Evolutionary conservation across 2,113 vertebrate species (phyloP), one percentile per base, ranked within the genome.

Genomic region (Leptodactylus fuscus): DNA sequence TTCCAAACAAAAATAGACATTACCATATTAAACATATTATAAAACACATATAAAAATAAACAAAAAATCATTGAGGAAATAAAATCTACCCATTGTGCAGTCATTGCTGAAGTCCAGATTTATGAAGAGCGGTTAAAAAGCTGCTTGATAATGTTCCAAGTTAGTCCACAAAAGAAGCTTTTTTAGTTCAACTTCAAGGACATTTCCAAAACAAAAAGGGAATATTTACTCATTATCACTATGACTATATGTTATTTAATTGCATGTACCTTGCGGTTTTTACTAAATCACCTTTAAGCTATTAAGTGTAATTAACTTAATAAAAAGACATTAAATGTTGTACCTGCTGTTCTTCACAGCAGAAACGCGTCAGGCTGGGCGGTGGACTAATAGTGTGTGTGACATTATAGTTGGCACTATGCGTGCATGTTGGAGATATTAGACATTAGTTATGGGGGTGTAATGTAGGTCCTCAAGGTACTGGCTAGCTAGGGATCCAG

Each of bases 61-160:
- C n/a, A n/a, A n/a, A n/a, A n/a, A n/a, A n/a, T n/a, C n/a, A n/a
- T n/a, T n/a, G n/a, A n/a, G n/a, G n/a, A n/a, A n/a, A n/a, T n/a
- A n/a, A n/a, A n/a, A n/a, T n/a, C n/a, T n/a, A 62, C 0, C 58
- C 10, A 12, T 3, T 13, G n/a, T 29, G 4, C 11, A 65, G 27
- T 32, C 2, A 0, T 27, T 60, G n/a, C n/a, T n/a, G 41, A 65
- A 65, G 3, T 65, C 60, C 60, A 65, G 27, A 32, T 5, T 65
- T 24, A 27, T 27, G 11, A 71, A 44, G n/a, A 44, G 4, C 22
- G 46, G 12, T 48, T 74, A 13, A 46, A 24, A 16, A 46, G 12
- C 41, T 74, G 12, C 70, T 74, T 46, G 70, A 74, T n/a, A 74
- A 46, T 41, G 22, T 71, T 71, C 69, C 36, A 71, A 71, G 36